Conservation (phyloP, 1,140 invertebrate genomes). For the Drosophila bifasciata region DNA sequence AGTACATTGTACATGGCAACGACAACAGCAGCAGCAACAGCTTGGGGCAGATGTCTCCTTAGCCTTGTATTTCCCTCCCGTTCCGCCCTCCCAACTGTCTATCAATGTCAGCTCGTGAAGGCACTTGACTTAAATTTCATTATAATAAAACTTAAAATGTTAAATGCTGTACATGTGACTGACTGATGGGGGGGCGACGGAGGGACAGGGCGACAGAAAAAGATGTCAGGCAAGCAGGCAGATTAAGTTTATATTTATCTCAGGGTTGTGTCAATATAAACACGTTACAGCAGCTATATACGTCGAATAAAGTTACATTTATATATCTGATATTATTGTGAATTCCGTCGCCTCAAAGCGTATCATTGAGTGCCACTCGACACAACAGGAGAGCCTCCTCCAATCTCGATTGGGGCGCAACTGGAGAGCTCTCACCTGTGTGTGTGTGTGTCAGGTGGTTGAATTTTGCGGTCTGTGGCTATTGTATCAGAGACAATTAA, state of each 20-base stretch:
- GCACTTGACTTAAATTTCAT: constrained; percentile 27
- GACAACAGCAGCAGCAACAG: constrained; percentile 19
- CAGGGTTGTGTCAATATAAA: no score
- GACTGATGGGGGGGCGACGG: background rate
- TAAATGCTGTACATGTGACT: background rate
- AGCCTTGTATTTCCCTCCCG: background rate
- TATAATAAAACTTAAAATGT: constrained; percentile 18
- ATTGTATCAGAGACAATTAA: constrained; percentile 50
- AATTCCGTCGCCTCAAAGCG: no score
- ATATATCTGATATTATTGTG: no score
- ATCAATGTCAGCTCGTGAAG: constrained; percentile 33
- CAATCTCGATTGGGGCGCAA: no score
- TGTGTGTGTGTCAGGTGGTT: no score
- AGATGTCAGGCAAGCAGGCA: background rate
- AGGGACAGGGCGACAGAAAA: background rate
- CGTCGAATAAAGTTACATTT: no score
- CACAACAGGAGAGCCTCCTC: no score
- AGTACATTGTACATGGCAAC: constrained; percentile 11
- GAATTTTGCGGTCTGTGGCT: no score
- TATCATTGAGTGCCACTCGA: no score
- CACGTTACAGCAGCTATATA: no score
- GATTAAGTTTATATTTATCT: no score
- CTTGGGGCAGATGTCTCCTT: background rate
- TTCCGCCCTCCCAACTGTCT: constrained; percentile 9
- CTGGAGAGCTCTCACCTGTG: no score